A percentile compares a stretch with the other conserved stretches of the same genome.
Conservation (phyloP, 2,797 vertebrate genomes). For the Enteromius argenteus region DNA sequence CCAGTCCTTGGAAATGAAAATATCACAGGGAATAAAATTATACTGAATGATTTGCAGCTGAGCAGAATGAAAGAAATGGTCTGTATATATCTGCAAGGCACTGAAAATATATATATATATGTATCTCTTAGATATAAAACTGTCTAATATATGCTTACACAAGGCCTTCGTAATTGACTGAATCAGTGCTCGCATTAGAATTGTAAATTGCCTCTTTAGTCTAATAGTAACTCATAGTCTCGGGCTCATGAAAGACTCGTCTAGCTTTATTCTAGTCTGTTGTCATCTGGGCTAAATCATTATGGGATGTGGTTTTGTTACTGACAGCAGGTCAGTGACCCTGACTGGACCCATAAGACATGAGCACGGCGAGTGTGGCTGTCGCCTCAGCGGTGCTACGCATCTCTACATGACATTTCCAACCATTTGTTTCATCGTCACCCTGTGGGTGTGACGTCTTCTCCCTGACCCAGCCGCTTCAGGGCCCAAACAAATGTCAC, state of each 20-base stretch:
- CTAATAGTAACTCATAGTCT: not conserved
- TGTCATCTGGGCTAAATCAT: conserved; percentile 28
- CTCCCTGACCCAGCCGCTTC: conserved; percentile 44
- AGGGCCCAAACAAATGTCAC: conserved; percentile 56
- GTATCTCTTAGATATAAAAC: not conserved
- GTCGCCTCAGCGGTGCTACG: not conserved
- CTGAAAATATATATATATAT: not conserved
- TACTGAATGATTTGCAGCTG: not conserved
- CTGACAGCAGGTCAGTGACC: conserved; percentile 5
- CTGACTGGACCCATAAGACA: conserved; percentile 11
- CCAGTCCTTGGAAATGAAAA: not conserved
- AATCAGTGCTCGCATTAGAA: not conserved
- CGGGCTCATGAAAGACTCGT: conserved; percentile 3
- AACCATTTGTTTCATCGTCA: conserved; percentile 52
- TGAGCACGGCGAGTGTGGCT: not conserved
- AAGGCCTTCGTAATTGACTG: not conserved
- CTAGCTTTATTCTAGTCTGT: not conserved
- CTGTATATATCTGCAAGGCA: not conserved
- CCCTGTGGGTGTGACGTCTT: conserved; percentile 47
- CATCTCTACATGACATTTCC: conserved; percentile 57
- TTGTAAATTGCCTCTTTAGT: not conserved
- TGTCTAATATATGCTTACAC: conserved; percentile 9
- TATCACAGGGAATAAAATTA: not conserved
- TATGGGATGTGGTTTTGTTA: conserved; percentile 28
- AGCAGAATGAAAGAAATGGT: not conserved